Evolutionary conservation across 2,888 invertebrate genomes (phyloP), one percentile per base, ranked within the genome.

Genomic region (Orthosia gracilis): DNA sequence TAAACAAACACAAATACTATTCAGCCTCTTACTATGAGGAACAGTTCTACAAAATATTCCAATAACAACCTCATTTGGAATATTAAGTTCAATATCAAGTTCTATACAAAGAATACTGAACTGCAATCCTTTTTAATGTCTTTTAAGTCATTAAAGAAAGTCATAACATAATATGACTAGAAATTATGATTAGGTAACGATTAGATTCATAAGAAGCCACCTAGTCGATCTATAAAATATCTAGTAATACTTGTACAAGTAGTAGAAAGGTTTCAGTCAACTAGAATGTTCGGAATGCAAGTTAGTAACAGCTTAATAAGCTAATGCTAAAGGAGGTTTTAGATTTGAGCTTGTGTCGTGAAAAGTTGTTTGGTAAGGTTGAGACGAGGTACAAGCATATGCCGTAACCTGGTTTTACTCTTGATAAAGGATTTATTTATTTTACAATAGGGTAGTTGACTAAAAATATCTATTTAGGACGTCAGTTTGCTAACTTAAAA

Each of bases 251-350:
- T 69, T 23, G 75, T 84, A 66, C 49, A 62, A 23, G 12, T 50
- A 55, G 15, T 12, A 31, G 21, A n/a, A 57, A 54, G 31, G 55
- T 75, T 66, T 63, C 69, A 67, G 26, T 50, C 55, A 23, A 62
- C 50, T 58, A 50, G 47, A 82, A 81, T 76, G 61, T 1, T 23
- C 26, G 69, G 81, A 82, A 85, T 82, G 77, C 17, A 23, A n/a
- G 21, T 70, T 23, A 76, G 85, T 13, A 75, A 85, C 77, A 54
- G 21, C 23, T 69, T 76, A 85, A 81, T 82, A 67, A 68, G 65
- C 45, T 61, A 68, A 12, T 12, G 12, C n/a, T 81, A 76, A 81
- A 81, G 66, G 69, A 52, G 77, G 12, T 17, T 76, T 26, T 40
- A 81, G n/a, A 85, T 49, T 75, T 15, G 15, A 55, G 12, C 0